Conservation (phyloP, 2,797 vertebrate genomes). For the Lithobates pipiens region DNA sequence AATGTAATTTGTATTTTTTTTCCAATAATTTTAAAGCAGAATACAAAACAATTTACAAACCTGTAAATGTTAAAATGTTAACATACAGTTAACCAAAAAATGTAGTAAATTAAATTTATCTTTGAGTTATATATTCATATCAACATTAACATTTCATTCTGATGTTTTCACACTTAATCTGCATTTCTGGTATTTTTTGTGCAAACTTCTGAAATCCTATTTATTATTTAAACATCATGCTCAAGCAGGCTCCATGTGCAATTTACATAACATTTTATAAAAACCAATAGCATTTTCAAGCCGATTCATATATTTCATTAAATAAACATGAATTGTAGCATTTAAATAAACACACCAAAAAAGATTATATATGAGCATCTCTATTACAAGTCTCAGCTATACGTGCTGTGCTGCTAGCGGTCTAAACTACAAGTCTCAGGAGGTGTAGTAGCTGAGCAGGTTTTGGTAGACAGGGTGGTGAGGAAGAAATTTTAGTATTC, state of each 20-base stretch:
- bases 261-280: conserved; percentile 33
- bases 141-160: conserved; percentile 40
- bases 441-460: background rate
- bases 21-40: too few relatives aligned
- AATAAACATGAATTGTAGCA: conserved; percentile 14
- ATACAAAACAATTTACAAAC: too few relatives aligned
- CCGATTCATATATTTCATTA: conserved; percentile 3
- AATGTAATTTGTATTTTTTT: too few relatives aligned
- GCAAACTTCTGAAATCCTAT: conserved; percentile 29
- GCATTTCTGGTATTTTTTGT: conserved; percentile 20
- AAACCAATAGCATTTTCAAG: background rate
- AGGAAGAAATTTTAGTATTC: background rate
- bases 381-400: background rate
- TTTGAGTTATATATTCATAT: conserved; percentile 24
- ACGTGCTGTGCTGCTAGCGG: background rate
- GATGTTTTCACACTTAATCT: conserved; percentile 3
- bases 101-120: too few relatives aligned
- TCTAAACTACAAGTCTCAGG: background rate
- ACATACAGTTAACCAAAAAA: too few relatives aligned
- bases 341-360: background rate
- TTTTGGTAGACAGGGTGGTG: too few relatives aligned
- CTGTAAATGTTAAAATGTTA: too few relatives aligned
- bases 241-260: background rate
- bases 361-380: background rate
- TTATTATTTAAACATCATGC: conserved; percentile 44